A percentile compares a stretch with the other conserved stretches of the same genome.
Conservation (phyloP, 2,888 invertebrate species). For the Formica aserva region DNA sequence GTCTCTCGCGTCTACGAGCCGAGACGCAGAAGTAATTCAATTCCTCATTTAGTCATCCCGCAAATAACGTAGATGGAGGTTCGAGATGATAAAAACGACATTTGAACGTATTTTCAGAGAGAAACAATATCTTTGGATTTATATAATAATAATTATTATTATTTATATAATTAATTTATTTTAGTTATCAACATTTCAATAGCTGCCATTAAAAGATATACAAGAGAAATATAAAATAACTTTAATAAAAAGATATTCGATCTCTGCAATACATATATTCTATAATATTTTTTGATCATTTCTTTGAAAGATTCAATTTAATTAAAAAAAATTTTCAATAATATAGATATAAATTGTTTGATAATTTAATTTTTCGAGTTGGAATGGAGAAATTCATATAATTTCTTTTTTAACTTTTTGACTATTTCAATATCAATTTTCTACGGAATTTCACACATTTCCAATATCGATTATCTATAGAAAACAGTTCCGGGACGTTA, state of each 20-base stretch:
- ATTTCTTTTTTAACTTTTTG: not conserved
- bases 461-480: conserved; percentile 34
- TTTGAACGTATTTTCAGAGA: not conserved
- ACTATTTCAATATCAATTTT: conserved; percentile 3
- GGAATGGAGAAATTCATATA: not conserved
- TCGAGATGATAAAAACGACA: not conserved
- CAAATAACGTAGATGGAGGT: not conserved
- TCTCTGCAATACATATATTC: too few relatives aligned
- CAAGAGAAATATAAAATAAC: not conserved
- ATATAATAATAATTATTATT: not conserved
- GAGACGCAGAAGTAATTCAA: not conserved
- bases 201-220: not conserved
- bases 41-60: conserved; percentile 1
- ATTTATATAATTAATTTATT: not conserved
- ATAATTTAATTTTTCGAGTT: not conserved
- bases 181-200: not conserved
- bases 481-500: conserved; percentile 2
- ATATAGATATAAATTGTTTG: not conserved
- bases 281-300: not conserved
- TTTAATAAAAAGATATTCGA: not conserved
- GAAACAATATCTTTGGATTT: not conserved
- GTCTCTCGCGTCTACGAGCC: not conserved
- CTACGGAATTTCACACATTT: conserved; percentile 3
- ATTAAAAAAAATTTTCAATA: not conserved
- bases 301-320: not conserved